These are phyloP conservation scores for Athrips mouffetella DNA, from an alignment of 2,888 invertebrate species.

Conservation along the genomic window DNA sequence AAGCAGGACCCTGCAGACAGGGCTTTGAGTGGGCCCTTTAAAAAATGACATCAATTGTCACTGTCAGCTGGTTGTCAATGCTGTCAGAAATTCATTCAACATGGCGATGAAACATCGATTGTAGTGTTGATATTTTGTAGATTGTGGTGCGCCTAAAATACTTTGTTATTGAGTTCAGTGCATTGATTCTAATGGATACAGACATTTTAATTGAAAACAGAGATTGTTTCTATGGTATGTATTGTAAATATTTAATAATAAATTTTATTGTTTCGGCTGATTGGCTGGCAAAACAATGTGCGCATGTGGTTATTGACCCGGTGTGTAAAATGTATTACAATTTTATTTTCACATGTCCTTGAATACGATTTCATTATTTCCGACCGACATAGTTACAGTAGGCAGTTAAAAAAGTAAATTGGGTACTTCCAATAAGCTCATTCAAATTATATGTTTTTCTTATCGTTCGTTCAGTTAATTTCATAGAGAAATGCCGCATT, in stretches of 20 bases:
- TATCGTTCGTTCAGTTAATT: no score
- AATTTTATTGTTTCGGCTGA: constrained; percentile 34
- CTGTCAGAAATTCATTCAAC: not conserved
- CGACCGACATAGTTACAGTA: no score
- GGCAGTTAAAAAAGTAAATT: no score
- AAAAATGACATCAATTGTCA: not conserved
- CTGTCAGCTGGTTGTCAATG: not conserved
- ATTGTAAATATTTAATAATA: constrained; percentile 20
- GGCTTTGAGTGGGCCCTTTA: no score
- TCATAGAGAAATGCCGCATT: no score
- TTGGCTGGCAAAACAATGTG: constrained; percentile 42
- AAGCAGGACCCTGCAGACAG: no score
- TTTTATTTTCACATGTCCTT: constrained; percentile 45
- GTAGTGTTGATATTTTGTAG: not conserved
- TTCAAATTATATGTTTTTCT: no score
- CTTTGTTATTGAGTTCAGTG: not conserved
- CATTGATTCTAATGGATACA: constrained; percentile 62
- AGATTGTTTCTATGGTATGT: constrained; percentile 61
- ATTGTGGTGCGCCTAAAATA: not conserved
- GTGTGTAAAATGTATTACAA: constrained; percentile 23
- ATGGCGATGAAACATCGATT: not conserved
- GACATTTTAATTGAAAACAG: constrained; percentile 59
- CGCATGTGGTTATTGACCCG: constrained; percentile 45
- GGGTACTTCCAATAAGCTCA: no score
- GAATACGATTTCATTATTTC: constrained; percentile 19